A percentile compares a stretch with the other conserved stretches of the same genome.
Conservation (phyloP, 1,140 invertebrate genomes). For the Bathynomus jamesi region DNA sequence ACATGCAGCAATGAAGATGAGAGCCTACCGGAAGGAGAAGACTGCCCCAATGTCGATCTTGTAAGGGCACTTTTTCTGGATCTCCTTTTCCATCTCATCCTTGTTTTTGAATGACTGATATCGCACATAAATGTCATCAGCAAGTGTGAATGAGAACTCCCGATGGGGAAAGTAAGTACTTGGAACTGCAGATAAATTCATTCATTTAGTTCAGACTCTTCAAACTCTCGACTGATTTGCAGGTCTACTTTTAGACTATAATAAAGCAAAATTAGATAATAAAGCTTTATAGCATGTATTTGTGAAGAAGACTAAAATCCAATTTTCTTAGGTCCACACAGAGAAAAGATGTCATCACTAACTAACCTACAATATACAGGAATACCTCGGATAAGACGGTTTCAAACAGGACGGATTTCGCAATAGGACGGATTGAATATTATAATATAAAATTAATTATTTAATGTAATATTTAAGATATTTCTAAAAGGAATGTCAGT, state of each 20-base stretch:
- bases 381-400: no score
- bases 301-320: not conserved
- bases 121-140: slow-evolving; percentile 83
- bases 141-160: slow-evolving; percentile 93
- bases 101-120: slow-evolving; percentile 78
- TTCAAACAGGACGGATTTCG: no score
- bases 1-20: no score
- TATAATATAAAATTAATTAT: no score
- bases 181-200: slow-evolving; percentile 50
- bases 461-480: no score
- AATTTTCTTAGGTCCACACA: not conserved
- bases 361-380: no score
- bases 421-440: no score
- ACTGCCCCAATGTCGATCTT: slow-evolving; percentile 98
- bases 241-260: no score
- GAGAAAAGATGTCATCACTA: slow-evolving; percentile 10
- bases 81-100: slow-evolving; percentile 70
- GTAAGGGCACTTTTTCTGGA: slow-evolving; percentile 67
- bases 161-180: slow-evolving; percentile 64
- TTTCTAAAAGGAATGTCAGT: no score
- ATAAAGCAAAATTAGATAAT: slow-evolving; percentile 32
- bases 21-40: slow-evolving; percentile 61
- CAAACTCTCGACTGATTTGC: no score
- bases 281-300: not conserved
- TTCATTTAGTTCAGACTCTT: no score